Percentiles rank a stretch among this genome's conserved stretches.
phyloP scores from a whole-genome alignment of 1,140 invertebrate species.

The Cherax quadricarinatus region DNA sequence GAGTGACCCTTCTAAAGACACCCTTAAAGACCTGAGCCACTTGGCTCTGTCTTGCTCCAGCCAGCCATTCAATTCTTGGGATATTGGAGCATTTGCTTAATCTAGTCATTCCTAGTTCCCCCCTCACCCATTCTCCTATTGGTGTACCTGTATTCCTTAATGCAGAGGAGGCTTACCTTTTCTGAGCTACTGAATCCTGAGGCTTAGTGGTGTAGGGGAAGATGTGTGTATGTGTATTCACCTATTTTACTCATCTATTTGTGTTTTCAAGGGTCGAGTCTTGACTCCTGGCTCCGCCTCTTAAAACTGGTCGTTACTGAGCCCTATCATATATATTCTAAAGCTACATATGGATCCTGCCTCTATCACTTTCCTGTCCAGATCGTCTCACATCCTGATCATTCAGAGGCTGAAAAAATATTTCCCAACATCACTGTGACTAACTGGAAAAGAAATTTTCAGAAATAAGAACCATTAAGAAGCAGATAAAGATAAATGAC shows the following conservation, averaged over 20 bases:
- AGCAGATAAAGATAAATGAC: too few relatives aligned
- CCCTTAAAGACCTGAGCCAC: background rate
- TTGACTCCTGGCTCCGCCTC: background rate
- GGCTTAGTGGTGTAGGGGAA: slow-evolving; percentile 3
- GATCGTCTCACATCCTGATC: too few relatives aligned
- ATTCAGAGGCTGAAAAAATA: too few relatives aligned
- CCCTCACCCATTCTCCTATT: slow-evolving; percentile 32
- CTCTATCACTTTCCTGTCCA: too few relatives aligned
- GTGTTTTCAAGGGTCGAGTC: background rate
- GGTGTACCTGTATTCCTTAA: slow-evolving; percentile 37
- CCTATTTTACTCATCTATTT: background rate
- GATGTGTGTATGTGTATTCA: background rate
- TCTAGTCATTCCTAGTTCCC: slow-evolving; percentile 44
- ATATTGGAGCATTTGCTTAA: slow-evolving; percentile 46
- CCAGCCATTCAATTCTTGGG: slow-evolving; percentile 37
- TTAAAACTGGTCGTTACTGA: too few relatives aligned
- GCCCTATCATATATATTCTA: too few relatives aligned
- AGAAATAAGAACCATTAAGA: too few relatives aligned
- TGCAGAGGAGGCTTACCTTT: background rate
- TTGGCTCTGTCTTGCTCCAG: background rate
- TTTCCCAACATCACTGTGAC: too few relatives aligned
- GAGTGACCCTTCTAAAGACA: background rate
- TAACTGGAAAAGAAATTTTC: too few relatives aligned
- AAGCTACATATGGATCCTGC: too few relatives aligned
- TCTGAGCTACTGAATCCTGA: background rate